Conservation (phyloP, 2,797 vertebrate genomes). For the Parotocinclus haroldoi region DNA sequence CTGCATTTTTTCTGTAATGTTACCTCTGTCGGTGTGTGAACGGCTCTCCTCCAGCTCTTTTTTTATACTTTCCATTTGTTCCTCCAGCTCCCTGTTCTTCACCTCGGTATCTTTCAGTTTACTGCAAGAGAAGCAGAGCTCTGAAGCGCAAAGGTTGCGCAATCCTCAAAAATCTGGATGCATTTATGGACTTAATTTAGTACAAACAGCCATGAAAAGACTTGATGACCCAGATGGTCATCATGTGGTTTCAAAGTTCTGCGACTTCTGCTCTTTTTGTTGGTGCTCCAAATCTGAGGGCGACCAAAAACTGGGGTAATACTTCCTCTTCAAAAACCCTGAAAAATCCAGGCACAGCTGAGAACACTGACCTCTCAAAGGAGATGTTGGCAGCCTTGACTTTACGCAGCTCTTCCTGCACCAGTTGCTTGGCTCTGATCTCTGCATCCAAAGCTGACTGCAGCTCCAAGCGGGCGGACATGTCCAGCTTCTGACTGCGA, state of each 20-base stretch:
- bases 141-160: not conserved
- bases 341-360: not conserved
- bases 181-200: no score
- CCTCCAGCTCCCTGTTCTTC: conserved; percentile 76
- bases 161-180: no score
- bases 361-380: conserved; percentile 82
- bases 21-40: conserved; percentile 79
- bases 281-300: no score
- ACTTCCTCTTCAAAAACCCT: no score
- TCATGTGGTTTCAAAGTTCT: no score
- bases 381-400: conserved; percentile 83
- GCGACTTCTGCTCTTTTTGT: no score
- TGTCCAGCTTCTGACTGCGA: conserved; percentile 95
- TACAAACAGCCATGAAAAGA: no score
- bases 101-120: conserved; percentile 88
- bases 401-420: conserved; percentile 89
- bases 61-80: conserved; percentile 86
- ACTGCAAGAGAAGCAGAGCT: conserved; percentile 56
- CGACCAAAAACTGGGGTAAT: not conserved
- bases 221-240: no score
- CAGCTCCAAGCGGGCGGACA: conserved; percentile 91
- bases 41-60: conserved; percentile 89
- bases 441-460: conserved; percentile 94
- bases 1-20: not conserved
- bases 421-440: conserved; percentile 90